A percentile compares a stretch with the other conserved stretches of the same genome.
phyloP scores from a whole-genome alignment of 2,888 invertebrate species.

The Brachylomia viminalis region DNA sequence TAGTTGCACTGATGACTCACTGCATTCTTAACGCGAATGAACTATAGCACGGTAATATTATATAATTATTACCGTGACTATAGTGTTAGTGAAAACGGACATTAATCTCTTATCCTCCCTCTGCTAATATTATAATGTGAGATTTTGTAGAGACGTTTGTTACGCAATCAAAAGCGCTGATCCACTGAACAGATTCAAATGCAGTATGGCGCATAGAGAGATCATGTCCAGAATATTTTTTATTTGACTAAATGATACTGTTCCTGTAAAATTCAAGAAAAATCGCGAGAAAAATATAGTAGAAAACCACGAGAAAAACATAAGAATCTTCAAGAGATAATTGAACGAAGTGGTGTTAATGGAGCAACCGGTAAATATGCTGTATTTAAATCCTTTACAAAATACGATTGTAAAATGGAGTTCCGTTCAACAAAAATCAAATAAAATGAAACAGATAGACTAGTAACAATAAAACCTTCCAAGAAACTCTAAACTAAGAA shows the following conservation, averaged over 20 bases:
- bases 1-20: too few species aligned
- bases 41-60: too few species aligned
- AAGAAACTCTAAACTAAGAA: neutral
- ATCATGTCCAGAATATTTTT: neutral
- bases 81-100: neutral
- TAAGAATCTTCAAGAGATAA: neutral
- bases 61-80: too few species aligned
- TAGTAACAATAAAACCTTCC: neutral
- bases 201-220: neutral
- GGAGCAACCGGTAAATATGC: neutral
- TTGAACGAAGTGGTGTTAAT: neutral
- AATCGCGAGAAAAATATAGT: neutral
- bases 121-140: neutral
- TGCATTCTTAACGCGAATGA: too few species aligned
- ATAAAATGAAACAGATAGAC: neutral
- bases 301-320: neutral
- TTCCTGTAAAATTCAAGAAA: neutral
- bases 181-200: neutral
- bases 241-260: neutral
- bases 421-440: constrained; percentile 4
- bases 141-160: too few species aligned
- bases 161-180: neutral
- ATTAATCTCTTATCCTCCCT: neutral
- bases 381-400: neutral
- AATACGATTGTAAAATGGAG: neutral